Percentiles rank a stretch among this genome's conserved stretches.
Conservation (phyloP, 2,113 vertebrate species). For the Reinhardtius hippoglossoides region DNA sequence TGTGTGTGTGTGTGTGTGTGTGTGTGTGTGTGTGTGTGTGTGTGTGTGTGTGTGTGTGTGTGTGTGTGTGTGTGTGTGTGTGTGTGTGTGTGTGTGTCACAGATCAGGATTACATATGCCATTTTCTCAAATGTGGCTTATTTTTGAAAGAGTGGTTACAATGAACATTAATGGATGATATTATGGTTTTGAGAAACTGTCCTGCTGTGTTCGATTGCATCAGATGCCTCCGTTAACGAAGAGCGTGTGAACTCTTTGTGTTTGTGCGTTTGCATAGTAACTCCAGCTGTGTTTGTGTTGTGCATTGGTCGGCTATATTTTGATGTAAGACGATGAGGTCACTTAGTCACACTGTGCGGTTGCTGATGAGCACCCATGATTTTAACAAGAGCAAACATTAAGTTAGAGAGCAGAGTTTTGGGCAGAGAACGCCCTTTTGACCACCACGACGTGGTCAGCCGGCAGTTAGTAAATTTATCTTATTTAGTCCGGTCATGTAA, state of each 20-base stretch:
- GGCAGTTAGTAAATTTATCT: constrained; percentile 44
- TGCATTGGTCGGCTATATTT: constrained; percentile 56
- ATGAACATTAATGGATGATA: constrained; percentile 36
- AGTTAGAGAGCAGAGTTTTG: constrained; percentile 62
- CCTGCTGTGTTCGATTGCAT: constrained; percentile 24
- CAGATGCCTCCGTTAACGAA: constrained; percentile 5
- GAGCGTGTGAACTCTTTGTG: constrained; percentile 1
- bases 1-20: constrained; percentile 3
- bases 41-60: constrained; percentile 8
- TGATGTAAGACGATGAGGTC: constrained; percentile 67
- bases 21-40: constrained; percentile 15
- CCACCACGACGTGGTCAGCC: constrained; percentile 60
- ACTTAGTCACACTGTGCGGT: constrained; percentile 65
- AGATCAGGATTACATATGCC: constrained; percentile 28
- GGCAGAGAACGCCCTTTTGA: constrained; percentile 61
- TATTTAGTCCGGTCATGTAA: constrained; percentile 55
- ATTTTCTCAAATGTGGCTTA: constrained; percentile 37
- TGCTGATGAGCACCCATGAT: constrained; percentile 64
- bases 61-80: constrained; percentile 9
- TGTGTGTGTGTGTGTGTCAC: constrained; percentile 15
- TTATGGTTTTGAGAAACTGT: constrained; percentile 28
- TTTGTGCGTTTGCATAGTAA: constrained; percentile 57
- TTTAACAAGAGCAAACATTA: constrained; percentile 54
- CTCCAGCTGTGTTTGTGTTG: constrained; percentile 67
- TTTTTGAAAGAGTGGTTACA: constrained; percentile 28